Base-by-base conservation (phyloP, 2,113 vertebrate species). In the Podiceps cristatus region DNA sequence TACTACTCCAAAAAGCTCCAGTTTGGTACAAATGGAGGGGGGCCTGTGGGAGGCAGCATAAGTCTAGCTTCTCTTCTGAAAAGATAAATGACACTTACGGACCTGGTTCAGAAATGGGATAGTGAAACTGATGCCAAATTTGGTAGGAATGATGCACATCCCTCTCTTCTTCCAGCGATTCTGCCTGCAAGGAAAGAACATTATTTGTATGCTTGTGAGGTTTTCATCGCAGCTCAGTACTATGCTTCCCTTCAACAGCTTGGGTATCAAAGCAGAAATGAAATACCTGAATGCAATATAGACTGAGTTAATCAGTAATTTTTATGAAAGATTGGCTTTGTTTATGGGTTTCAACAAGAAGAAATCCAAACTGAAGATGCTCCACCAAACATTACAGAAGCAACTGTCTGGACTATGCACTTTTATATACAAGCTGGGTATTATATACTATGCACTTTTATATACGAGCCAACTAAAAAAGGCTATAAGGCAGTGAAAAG, bases 141-240 rank as follows among this genome's bases (percentile, higher is more conserved):
- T 99, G 71, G 99, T 99, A 40, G 99, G 99, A 90, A 99, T 98
- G 45, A 99, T 98, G 40, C 98, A 98, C 13, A 99, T 95, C 14
- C 99, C 99, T 96, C 99, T 98, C 97, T 99, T 99, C 88, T 99
- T 99, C 99, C 99, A 99, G 28, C 99, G 99, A 90, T 99, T 99
- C 91, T 99, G 98, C 90, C 99, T 99, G 94, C 47, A 96, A 66
- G 18, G 86, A 94, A 67, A 86, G 22, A 88, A 80, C 3, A 23
- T n/a, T 42, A 10, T 33, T 87, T 0, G 0, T 31, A 72, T 18
- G 33, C 5, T 16, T 28, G 18, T 10, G 18, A 59, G 29, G 19
- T 7, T 83, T 95, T 58, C 31, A 79, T 33, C 2, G 1, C 22
- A 79, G 68, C 35, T 81, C 64, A 83, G 2, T 29, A 40, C 13